A percentile compares a stretch with the other conserved stretches of the same genome.
Evolutionary conservation across 1,140 invertebrate species (phyloP).

Genomic region (Cyphomyrmex costatus): DNA sequence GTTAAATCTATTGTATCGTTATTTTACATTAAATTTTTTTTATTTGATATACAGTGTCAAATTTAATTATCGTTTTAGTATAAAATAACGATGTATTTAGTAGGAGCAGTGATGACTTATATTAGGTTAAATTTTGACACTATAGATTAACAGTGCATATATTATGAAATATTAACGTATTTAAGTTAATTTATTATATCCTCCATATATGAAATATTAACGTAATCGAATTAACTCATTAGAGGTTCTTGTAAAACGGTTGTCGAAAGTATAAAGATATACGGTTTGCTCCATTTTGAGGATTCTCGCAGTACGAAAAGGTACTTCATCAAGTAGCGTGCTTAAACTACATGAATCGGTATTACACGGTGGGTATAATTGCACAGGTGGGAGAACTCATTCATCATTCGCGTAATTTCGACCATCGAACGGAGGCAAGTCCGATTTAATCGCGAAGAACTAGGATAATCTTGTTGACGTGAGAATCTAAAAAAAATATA

Average conservation of each 20-base stretch:
- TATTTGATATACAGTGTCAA: too few species aligned
- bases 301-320: background rate
- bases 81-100: too few species aligned
- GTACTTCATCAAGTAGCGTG: constrained; percentile 8
- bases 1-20: too few species aligned
- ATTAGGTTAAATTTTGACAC: too few species aligned
- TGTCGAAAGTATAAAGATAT: background rate
- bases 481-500: background rate
- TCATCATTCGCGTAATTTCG: constrained; percentile 40
- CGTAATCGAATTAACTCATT: background rate
- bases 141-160: too few species aligned
- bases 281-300: background rate
- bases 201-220: background rate
- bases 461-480: background rate
- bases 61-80: too few species aligned
- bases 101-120: too few species aligned
- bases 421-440: background rate
- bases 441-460: background rate
- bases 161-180: too few species aligned
- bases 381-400: constrained; percentile 15
- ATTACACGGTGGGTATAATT: constrained; percentile 28
- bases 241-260: background rate
- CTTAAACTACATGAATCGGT: constrained; percentile 37
- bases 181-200: background rate
- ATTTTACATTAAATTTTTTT: too few species aligned